Conservation (phyloP, 64 coral and sea anemone genomes). For the Montipora efflorescens region DNA sequence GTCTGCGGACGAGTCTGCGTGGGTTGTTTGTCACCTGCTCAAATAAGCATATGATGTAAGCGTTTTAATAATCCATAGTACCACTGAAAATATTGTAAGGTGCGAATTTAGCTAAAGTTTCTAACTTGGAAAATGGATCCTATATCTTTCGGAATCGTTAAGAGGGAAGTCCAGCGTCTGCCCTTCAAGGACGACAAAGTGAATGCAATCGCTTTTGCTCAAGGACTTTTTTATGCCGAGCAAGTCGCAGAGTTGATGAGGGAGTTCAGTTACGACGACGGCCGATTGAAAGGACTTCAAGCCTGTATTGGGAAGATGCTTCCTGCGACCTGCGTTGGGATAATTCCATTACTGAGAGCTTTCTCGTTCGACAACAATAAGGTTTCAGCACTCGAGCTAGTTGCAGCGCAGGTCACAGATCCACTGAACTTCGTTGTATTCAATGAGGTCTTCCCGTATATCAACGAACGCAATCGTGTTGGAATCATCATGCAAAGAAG, state of each 20-base stretch:
- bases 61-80: neutral
- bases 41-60: conserved; percentile 28
- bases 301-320: conserved; percentile 83
- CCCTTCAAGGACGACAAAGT: conserved; percentile 87
- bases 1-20: neutral
- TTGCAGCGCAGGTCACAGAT: conserved; percentile 78
- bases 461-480: conserved; percentile 72
- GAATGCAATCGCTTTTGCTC: conserved; percentile 87
- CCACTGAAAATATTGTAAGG: too few relatives aligned
- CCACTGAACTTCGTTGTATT: conserved; percentile 80
- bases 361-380: conserved; percentile 75
- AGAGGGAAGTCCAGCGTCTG: conserved; percentile 86
- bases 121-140: conserved; percentile 68
- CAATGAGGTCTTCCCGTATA: conserved; percentile 74
- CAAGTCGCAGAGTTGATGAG: conserved; percentile 81
- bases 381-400: conserved; percentile 72
- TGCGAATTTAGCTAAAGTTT: too few relatives aligned
- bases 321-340: conserved; percentile 74
- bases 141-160: conserved; percentile 79
- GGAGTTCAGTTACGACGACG: conserved; percentile 80
- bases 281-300: conserved; percentile 79
- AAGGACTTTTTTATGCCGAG: conserved; percentile 87
- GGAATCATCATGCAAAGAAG: conserved; percentile 79
- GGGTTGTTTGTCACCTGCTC: neutral
- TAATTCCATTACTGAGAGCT: conserved; percentile 64